Percentiles rank a stretch among this genome's conserved stretches.
phyloP scores from a whole-genome alignment of 2,888 invertebrate species.

The Coremacera marginata region DNA sequence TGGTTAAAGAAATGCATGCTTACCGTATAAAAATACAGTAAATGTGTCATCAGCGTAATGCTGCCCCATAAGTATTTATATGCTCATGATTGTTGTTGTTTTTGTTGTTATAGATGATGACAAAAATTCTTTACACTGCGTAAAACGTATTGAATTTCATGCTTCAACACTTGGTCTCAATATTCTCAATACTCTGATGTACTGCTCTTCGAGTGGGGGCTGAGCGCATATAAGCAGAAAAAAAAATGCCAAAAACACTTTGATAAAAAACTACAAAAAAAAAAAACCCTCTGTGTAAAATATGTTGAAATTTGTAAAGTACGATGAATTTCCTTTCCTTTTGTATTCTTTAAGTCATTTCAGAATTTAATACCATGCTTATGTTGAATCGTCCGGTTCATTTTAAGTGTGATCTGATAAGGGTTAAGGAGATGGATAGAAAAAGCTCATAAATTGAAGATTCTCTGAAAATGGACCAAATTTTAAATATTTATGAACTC shows the following conservation, averaged over 20 bases:
- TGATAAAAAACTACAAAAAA: not conserved
- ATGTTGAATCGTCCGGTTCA: too few species aligned
- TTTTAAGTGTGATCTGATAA: too few species aligned
- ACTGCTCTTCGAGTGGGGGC: not conserved
- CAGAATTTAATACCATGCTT: not conserved
- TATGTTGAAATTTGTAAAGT: not conserved
- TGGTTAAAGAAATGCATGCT: constrained; percentile 25
- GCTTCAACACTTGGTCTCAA: constrained; percentile 43
- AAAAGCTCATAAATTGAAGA: too few species aligned
- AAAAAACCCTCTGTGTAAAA: too few species aligned
- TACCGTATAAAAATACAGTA: constrained; percentile 8
- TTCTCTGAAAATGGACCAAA: too few species aligned
- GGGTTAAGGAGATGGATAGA: too few species aligned
- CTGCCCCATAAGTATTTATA: not conserved
- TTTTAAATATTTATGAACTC: too few species aligned
- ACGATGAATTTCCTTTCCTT: not conserved
- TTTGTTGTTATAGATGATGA: not conserved
- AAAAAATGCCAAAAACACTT: not conserved
- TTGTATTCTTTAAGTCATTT: constrained; percentile 16
- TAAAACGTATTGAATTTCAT: constrained; percentile 42
- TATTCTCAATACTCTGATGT: constrained; percentile 17
- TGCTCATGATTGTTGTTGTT: not conserved
- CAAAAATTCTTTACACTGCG: constrained; percentile 16
- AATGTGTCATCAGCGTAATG: constrained; percentile 11
- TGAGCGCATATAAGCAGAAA: not conserved